Base-by-base conservation (phyloP, 2,113 vertebrate species). In the Stercorarius parasiticus region DNA sequence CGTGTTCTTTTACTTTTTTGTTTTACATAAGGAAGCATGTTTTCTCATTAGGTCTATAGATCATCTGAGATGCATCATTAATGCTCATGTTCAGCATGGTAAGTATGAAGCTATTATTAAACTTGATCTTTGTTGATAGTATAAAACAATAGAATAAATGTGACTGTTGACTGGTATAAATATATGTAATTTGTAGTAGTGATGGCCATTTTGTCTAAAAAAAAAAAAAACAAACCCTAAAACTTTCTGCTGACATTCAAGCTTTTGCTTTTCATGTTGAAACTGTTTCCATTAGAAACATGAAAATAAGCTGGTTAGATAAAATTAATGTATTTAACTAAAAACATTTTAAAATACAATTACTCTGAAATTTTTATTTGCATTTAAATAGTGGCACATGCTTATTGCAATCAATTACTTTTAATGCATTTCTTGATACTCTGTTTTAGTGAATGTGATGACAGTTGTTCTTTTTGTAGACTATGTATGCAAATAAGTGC, bases 51-150 rank as follows among this genome's bases (percentile, higher is more conserved):
- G 98, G 92, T 98, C 99, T 61, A 98, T 99, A 90, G 99, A 99
- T 88, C 99, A 99, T 88, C 93, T 99, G 66, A 99, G 98, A 95
- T 98, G 98, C 69, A 98, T 99, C 84, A 71, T 98, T 88, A 99
- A 99, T 86, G 98, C 99, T 61, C 99, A 99, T 23, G 93, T 99
- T 87, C 99, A 99, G 91, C 98, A 99, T 32, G 99, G 99, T 99
- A 79, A 97, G 98, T 94, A 70, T 53, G 66, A 67, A 55, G 16
- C 20, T 86, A 4, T 17, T 77, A n/a, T 38, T 90, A 45, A 74
- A 93, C 70, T 16, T 19, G 1, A 10, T 22, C 23, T 52, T 36
- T 34, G 14, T 27, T 79, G 53, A 50, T 73, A 49, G 4, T 74
- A 40, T 76, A 22, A 47, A 83, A 29, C 36, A 62, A 18, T 30